Conservation (phyloP, 2,797 vertebrate species). For the Amblyopsis hoosieri region DNA sequence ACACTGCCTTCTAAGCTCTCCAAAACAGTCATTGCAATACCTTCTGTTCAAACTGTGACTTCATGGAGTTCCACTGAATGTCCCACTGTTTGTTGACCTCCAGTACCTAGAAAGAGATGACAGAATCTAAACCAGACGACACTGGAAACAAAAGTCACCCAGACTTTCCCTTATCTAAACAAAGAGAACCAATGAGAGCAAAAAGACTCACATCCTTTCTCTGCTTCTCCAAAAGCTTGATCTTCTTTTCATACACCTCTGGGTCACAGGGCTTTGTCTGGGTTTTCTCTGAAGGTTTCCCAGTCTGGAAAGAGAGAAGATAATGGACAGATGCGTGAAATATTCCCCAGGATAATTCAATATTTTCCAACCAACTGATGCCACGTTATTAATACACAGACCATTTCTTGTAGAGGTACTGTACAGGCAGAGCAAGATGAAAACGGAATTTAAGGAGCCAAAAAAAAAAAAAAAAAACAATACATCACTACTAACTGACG, state of each 20-base stretch:
- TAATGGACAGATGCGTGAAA: conserved; percentile 26
- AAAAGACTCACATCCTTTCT: conserved; percentile 89
- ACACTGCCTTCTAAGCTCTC: conserved; percentile 48
- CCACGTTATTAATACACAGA: neutral
- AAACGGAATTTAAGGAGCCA: too few species aligned
- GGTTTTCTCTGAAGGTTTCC: conserved; percentile 79
- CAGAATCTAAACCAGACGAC: conserved; percentile 52
- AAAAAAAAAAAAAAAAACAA: too few species aligned
- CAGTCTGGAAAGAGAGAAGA: conserved; percentile 57
- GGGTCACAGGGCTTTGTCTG: conserved; percentile 78
- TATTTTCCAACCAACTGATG: neutral
- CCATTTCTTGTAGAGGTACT: neutral
- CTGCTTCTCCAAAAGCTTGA: conserved; percentile 97
- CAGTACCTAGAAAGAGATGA: conserved; percentile 81
- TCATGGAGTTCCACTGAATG: conserved; percentile 97
- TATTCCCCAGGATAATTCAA: conserved; percentile 40
- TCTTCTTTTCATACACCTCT: conserved; percentile 91
- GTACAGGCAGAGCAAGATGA: too few species aligned
- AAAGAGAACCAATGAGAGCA: conserved; percentile 5
- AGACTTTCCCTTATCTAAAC: conserved; percentile 58
- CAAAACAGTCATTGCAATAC: conserved; percentile 72
- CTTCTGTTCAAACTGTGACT: conserved; percentile 98
- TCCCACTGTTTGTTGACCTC: conserved; percentile 99
- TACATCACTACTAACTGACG: too few species aligned
- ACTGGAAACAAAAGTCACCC: conserved; percentile 49